These are phyloP conservation scores for Leptura quadrifasciata DNA, from an alignment of 2,888 invertebrate species.

Conservation along the genomic window DNA sequence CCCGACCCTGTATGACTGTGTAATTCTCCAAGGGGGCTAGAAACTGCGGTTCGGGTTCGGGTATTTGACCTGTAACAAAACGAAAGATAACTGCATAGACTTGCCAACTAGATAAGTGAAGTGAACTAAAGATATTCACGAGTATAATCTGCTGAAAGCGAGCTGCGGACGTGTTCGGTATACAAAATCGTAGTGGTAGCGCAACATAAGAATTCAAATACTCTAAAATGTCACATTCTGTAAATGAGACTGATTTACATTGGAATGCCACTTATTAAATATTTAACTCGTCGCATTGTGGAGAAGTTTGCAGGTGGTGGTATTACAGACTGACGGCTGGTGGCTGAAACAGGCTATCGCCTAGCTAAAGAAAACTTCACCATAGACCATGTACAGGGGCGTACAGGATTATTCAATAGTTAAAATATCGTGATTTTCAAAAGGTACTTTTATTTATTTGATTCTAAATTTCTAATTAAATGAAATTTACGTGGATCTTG, in stretches of 20 bases:
- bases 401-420: background rate
- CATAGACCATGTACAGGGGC: background rate
- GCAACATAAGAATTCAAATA: slow-evolving; percentile 71
- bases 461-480: no score
- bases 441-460: no score
- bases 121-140: slow-evolving; percentile 73
- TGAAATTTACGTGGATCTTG: no score
- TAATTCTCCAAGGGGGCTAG: slow-evolving; percentile 89
- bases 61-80: slow-evolving; percentile 78
- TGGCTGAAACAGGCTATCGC: slow-evolving; percentile 25
- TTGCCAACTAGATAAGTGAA: slow-evolving; percentile 71
- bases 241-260: slow-evolving; percentile 70
- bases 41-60: slow-evolving; percentile 84
- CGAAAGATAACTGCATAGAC: slow-evolving; percentile 68
- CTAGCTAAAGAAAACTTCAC: slow-evolving; percentile 2
- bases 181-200: slow-evolving; percentile 65
- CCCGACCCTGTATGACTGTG: slow-evolving; percentile 90
- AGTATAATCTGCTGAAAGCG: slow-evolving; percentile 71
- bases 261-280: slow-evolving; percentile 73
- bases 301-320: slow-evolving; percentile 41
- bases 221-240: slow-evolving; percentile 68
- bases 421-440: no score
- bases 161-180: slow-evolving; percentile 71
- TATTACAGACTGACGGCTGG: slow-evolving; percentile 27
- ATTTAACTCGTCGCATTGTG: slow-evolving; percentile 62